Conservation (phyloP, 1,140 invertebrate genomes). For the Ooceraea biroi region DNA sequence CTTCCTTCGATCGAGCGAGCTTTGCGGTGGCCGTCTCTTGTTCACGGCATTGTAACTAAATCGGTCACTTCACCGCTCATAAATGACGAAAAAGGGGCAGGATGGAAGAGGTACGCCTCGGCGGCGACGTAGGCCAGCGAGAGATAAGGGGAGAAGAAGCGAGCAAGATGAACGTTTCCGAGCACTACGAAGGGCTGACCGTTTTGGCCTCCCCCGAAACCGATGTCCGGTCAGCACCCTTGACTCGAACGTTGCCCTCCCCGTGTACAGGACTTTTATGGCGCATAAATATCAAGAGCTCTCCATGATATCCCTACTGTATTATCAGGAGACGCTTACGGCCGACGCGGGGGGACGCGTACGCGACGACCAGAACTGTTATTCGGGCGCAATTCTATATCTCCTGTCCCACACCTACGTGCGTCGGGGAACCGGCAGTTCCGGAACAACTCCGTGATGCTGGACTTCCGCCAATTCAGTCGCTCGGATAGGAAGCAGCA, state of each 20-base stretch:
- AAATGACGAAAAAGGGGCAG: conserved; percentile 73
- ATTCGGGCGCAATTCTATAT: conserved; percentile 78
- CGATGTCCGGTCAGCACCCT: conserved; percentile 84
- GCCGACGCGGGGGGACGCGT: conserved; percentile 21
- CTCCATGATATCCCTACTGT: conserved; percentile 83
- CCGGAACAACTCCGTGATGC: conserved; percentile 61
- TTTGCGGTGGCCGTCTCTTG: conserved; percentile 48
- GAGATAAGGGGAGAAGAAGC: conserved; percentile 54
- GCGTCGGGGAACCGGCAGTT: neutral
- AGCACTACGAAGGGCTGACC: conserved; percentile 66
- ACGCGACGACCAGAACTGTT: conserved; percentile 67
- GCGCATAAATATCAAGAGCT: conserved; percentile 86
- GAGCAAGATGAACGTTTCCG: conserved; percentile 39
- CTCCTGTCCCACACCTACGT: conserved; percentile 70
- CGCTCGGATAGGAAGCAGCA: conserved; percentile 36
- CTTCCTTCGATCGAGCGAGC: conserved; percentile 37
- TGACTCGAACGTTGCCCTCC: conserved; percentile 78
- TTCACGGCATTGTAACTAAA: conserved; percentile 83
- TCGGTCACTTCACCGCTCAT: conserved; percentile 82
- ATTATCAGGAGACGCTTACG: conserved; percentile 83
- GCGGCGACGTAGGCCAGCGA: conserved; percentile 31
- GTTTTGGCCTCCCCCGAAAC: conserved; percentile 78
- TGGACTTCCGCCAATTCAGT: conserved; percentile 76
- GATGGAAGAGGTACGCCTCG: conserved; percentile 29
- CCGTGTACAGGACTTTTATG: conserved; percentile 84